Evolutionary conservation across 2,888 invertebrate species (phyloP).

Genomic region (Morpho achilles): DNA sequence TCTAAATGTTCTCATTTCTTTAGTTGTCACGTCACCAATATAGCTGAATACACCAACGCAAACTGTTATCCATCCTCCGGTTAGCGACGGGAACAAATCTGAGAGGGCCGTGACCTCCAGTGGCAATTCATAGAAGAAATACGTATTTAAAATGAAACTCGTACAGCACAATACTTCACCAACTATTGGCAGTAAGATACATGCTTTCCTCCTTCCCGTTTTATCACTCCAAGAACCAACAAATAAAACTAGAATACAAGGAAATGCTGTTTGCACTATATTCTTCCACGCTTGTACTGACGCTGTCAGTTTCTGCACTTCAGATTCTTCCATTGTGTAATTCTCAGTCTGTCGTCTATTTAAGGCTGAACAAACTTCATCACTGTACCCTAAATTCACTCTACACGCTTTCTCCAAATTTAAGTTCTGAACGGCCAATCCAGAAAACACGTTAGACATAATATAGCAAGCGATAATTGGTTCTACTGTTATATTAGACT

Average conservation of each 20-base stretch:
- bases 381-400: conserved; percentile 87
- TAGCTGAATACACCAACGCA: conserved; percentile 82
- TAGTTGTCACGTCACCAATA: conserved; percentile 80
- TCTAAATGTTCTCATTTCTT: conserved; percentile 80
- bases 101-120: conserved; percentile 77
- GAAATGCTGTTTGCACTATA: conserved; percentile 76
- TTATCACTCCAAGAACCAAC: conserved; percentile 83
- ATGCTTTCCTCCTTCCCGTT: conserved; percentile 77
- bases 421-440: conserved; percentile 89
- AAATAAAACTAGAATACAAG: conserved; percentile 76
- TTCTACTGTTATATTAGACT: conserved; percentile 83
- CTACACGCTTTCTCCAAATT: conserved; percentile 92
- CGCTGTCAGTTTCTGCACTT: conserved; percentile 80
- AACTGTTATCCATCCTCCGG: conserved; percentile 80
- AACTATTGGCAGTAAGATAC: conserved; percentile 77
- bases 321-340: conserved; percentile 82
- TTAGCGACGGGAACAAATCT: conserved; percentile 76
- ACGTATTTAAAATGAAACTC: conserved; percentile 76
- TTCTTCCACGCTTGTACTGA: conserved; percentile 80
- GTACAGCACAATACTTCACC: conserved; percentile 76
- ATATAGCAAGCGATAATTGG: conserved; percentile 84
- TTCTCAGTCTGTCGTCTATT: conserved; percentile 85
- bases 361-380: conserved; percentile 86
- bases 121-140: conserved; percentile 79
- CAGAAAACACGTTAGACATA: conserved; percentile 84